These are phyloP conservation scores for Lamellibrachia luymesi DNA, from an alignment of 1,140 invertebrate species.

Conservation along the genomic window DNA sequence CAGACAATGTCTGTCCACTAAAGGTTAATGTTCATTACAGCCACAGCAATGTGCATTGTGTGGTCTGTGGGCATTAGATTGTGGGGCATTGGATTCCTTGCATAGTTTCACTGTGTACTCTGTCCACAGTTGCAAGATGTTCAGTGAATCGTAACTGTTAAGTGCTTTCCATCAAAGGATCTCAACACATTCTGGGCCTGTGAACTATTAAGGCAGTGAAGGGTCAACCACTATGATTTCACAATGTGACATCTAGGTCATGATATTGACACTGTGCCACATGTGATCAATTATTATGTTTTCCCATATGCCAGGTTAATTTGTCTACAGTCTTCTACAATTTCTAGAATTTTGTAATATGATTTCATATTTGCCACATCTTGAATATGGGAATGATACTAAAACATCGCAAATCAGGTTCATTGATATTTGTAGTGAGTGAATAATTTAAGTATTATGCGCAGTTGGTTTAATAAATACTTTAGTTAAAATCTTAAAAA, in stretches of 20 bases:
- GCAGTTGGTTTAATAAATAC: too few species aligned
- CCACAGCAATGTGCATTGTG: background rate
- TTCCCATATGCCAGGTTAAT: background rate
- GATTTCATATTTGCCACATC: background rate
- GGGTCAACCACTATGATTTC: background rate
- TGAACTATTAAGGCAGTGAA: background rate
- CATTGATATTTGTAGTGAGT: too few species aligned
- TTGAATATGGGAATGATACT: too few species aligned
- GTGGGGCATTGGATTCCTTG: background rate
- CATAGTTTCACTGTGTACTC: background rate
- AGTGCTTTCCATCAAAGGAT: background rate
- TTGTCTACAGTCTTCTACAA: background rate
- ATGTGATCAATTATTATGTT: background rate
- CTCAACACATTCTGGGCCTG: background rate
- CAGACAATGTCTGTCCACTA: background rate
- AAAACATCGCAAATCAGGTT: too few species aligned
- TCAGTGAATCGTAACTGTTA: background rate
- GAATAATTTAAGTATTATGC: too few species aligned
- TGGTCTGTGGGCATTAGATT: background rate
- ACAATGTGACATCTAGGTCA: background rate
- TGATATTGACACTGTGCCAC: background rate
- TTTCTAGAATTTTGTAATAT: background rate
- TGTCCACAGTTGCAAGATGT: background rate
- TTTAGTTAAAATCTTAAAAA: too few species aligned
- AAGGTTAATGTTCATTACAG: background rate